These are phyloP conservation scores for Brachionus asplanchnoidis DNA, from an alignment of 1,140 invertebrate genomes.

Conservation along the genomic window DNA sequence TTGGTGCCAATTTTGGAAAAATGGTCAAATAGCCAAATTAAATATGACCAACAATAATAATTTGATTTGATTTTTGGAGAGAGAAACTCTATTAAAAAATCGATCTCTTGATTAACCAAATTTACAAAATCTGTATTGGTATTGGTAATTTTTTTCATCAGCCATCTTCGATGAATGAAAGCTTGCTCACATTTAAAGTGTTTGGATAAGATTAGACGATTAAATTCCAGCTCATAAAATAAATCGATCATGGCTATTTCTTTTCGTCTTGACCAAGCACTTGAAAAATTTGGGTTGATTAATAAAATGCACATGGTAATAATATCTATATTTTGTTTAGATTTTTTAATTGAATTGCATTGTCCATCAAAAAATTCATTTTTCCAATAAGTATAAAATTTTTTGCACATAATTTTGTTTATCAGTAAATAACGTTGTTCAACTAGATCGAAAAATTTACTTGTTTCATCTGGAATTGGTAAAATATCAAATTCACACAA, in stretches of 20 bases:
- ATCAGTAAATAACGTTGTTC: background rate
- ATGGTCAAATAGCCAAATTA: background rate
- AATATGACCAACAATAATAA: constrained; percentile 40
- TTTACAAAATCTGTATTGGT: background rate
- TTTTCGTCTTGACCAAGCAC: constrained; percentile 33
- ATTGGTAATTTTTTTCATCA: background rate
- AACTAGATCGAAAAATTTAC: background rate
- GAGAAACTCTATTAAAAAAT: background rate
- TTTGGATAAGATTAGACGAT: constrained; percentile 1
- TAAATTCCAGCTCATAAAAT: background rate
- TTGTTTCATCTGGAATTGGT: background rate
- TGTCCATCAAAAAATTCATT: background rate
- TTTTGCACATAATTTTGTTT: constrained; percentile 2
- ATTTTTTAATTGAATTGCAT: background rate
- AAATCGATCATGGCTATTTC: background rate
- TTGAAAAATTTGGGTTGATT: constrained; percentile 22
- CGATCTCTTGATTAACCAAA: background rate
- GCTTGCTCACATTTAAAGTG: constrained; percentile 38
- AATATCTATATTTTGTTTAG: background rate
- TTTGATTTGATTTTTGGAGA: constrained; percentile 24
- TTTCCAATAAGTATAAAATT: constrained; percentile 15
- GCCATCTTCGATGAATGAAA: constrained; percentile 22
- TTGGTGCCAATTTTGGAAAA: background rate
- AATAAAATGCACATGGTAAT: background rate
- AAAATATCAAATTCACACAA: background rate